Conservation (phyloP, 2,888 invertebrate species). For the Ormia ochracea region DNA sequence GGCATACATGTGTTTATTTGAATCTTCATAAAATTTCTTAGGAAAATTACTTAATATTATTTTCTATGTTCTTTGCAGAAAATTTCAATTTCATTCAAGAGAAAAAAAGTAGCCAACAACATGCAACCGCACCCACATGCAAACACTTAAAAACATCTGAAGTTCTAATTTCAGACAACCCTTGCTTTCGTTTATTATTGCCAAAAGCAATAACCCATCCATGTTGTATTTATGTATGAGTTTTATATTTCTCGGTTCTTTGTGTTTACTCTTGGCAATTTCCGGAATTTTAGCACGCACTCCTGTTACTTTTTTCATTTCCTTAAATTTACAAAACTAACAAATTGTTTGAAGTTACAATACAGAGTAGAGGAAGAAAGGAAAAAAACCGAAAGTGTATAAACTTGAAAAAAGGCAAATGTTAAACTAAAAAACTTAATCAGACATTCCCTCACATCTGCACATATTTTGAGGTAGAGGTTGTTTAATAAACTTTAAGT, state of each 20-base stretch:
- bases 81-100: conserved; percentile 45
- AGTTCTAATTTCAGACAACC: conserved; percentile 32
- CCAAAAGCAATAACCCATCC: conserved; percentile 48
- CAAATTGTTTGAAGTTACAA: conserved; percentile 53
- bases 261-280: conserved; percentile 63
- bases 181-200: conserved; percentile 22
- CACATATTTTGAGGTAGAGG: conserved; percentile 7
- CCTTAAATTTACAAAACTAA: conserved; percentile 63
- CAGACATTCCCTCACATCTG: conserved; percentile 14
- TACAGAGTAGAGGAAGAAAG: background rate
- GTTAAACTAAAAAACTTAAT: conserved; percentile 2
- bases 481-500: conserved; percentile 48
- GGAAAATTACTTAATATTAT: conserved; percentile 51
- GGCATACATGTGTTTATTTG: background rate
- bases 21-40: background rate
- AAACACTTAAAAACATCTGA: conserved; percentile 2
- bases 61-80: conserved; percentile 10
- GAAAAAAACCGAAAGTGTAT: conserved; percentile 26
- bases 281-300: conserved; percentile 73
- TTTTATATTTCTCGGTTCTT: background rate
- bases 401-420: conserved; percentile 28
- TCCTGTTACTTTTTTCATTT: conserved; percentile 69
- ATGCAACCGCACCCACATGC: background rate
- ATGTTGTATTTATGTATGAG: background rate
- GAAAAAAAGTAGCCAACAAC: background rate